Base-by-base conservation (phyloP, 2,113 vertebrate species). In the Marcusenius ussheri region DNA sequence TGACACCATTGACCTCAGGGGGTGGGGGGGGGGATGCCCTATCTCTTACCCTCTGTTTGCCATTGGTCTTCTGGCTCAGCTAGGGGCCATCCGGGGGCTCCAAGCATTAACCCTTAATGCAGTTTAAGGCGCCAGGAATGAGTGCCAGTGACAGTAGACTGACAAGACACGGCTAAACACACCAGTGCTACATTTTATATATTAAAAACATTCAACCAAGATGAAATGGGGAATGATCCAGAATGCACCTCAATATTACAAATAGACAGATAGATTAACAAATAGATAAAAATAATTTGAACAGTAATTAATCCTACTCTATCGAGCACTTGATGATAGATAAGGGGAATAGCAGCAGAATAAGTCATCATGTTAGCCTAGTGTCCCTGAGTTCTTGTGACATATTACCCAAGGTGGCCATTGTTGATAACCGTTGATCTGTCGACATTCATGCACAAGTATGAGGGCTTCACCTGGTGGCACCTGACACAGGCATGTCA, bases 21-120 rank as follows among this genome's bases (percentile, higher is more conserved):
- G 19, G 53, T 56, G 53, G 19, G 56, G 56, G 84, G 31, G n/a
- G 66, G 66, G 51, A 21, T 46, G 49, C n/a, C 86, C 86, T 51
- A 39, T 46, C 77, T 66, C 47, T 35, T 77, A 49, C 56, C 46
- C 46, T 80, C 13, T 85, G 74, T 88, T 45, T 90, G 89, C 51
- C 46, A 91, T 91, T 91, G 90, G 90, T 45, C 50, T 21, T 27
- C 31, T 24, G 77, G 51, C 66, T 27, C 11, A 9, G 89, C 45
- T 53, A 87, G 89, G 87, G 77, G 47, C 74, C 46, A 50, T 84
- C 74, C 21, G 45, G 19, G 49, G 74, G 51, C 86, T 91, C 45
- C 24, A 53, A 49, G 50, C 80, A 46, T 86, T 83, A 80, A 80
- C 74, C 74, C 74, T 80, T 80, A 17, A 42, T 77, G 74, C 74